Conservation (phyloP, 2,888 invertebrate genomes). For the Leucozona laternaria region DNA sequence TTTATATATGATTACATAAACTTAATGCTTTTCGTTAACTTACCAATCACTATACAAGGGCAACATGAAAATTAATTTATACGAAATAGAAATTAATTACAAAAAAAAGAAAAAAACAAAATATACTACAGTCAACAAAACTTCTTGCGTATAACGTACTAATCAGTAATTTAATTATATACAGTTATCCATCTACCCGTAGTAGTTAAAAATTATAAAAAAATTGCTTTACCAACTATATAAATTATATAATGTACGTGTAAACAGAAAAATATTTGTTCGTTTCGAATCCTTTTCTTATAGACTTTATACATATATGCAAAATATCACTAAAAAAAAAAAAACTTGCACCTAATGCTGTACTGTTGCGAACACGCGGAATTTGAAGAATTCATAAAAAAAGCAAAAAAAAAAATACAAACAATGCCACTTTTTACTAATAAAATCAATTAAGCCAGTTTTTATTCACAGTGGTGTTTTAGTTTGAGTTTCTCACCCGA, state of each 20-base stretch:
- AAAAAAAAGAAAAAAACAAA: not conserved
- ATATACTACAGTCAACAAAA: not conserved
- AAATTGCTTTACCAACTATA: constrained; percentile 50
- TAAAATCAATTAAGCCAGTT: constrained; percentile 60
- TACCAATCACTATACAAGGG: constrained; percentile 46
- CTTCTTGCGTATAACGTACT: constrained; percentile 12
- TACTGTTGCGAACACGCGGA: constrained; percentile 21
- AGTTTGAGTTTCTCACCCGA: constrained; percentile 24
- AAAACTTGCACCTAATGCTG: constrained; percentile 50
- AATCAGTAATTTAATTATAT: constrained; percentile 37
- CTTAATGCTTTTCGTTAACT: constrained; percentile 41
- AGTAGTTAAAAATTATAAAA: constrained; percentile 35
- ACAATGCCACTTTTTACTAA: constrained; percentile 47
- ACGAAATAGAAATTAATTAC: constrained; percentile 7
- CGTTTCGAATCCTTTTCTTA: constrained; percentile 35
- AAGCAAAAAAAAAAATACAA: constrained; percentile 8
- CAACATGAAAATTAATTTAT: constrained; percentile 71
- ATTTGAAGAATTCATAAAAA: constrained; percentile 28
- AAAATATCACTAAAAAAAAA: constrained; percentile 15
- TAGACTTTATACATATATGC: constrained; percentile 4
- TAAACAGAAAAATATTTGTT: constrained; percentile 48
- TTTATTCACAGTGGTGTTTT: constrained; percentile 50
- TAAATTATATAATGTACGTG: constrained; percentile 41
- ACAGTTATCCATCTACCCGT: constrained; percentile 37
- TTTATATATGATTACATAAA: constrained; percentile 18